Conservation (phyloP, 2,113 vertebrate genomes). For the Anhinga rufa region DNA sequence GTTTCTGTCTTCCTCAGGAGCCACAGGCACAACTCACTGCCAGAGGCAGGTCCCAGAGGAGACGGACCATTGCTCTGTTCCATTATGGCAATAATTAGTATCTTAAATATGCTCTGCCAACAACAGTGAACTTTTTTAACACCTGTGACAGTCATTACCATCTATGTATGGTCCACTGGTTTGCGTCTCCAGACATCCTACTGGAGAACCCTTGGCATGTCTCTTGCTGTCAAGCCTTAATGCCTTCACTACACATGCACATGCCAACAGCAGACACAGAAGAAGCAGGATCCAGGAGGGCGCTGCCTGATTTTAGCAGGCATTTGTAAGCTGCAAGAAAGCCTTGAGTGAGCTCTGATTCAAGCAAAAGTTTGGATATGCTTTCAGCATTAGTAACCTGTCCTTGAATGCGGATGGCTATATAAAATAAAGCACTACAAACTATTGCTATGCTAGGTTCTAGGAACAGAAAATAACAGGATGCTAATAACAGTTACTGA, state of each 20-base stretch:
- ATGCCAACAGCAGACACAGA: not conserved
- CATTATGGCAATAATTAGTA: not conserved
- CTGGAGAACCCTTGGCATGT: not conserved
- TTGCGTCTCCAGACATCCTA: not conserved
- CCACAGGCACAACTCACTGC: not conserved
- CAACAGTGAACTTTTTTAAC: not conserved
- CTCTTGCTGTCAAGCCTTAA: not conserved
- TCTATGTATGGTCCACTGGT: not conserved
- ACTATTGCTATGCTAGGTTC: not conserved
- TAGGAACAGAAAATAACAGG: not conserved
- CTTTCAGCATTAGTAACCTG: not conserved
- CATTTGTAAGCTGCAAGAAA: not conserved
- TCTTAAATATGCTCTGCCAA: not conserved
- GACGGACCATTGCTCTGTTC: not conserved
- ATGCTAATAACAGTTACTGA: constrained; percentile 9
- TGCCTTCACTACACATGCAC: not conserved
- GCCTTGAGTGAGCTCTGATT: not conserved
- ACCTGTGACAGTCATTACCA: not conserved
- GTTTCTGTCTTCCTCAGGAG: not conserved
- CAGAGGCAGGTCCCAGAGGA: not conserved
- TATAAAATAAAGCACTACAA: not conserved
- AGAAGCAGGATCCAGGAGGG: not conserved
- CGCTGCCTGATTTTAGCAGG: not conserved
- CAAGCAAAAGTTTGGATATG: not conserved
- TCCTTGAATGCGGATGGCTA: not conserved